A percentile compares a stretch with the other conserved stretches of the same genome.
Conservation (phyloP, 2,113 vertebrate species). For the Dipodomys stephensi region DNA sequence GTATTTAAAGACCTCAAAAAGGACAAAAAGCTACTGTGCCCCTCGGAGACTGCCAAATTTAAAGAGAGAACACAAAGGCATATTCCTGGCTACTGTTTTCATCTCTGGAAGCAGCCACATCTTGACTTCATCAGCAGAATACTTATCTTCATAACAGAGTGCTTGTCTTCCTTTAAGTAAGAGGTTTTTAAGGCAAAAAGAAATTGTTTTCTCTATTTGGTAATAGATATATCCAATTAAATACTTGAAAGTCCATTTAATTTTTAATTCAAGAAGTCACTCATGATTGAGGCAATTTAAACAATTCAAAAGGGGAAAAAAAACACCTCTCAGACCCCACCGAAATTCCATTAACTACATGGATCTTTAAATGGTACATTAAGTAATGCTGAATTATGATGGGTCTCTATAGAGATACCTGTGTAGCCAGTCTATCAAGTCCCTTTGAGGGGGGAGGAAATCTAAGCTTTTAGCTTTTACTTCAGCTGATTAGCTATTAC, state of each 20-base stretch:
- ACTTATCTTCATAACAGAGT: slow-evolving; percentile 3
- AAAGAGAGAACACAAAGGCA: slow-evolving; percentile 10
- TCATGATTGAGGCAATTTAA: slow-evolving; percentile 77
- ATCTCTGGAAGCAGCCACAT: not conserved
- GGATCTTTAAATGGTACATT: slow-evolving; percentile 76
- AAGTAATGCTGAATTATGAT: slow-evolving; percentile 77
- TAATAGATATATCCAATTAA: slow-evolving; percentile 78
- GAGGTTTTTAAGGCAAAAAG: slow-evolving; percentile 60
- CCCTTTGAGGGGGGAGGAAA: slow-evolving; percentile 51
- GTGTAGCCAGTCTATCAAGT: slow-evolving; percentile 41
- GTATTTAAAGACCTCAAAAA: slow-evolving; percentile 16
- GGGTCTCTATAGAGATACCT: slow-evolving; percentile 51
- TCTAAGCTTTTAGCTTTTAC: slow-evolving; percentile 73
- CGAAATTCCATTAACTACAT: slow-evolving; percentile 75
- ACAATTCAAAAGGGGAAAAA: slow-evolving; percentile 57
- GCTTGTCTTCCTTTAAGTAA: slow-evolving; percentile 62
- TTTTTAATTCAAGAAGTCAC: slow-evolving; percentile 80
- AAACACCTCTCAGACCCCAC: slow-evolving; percentile 24
- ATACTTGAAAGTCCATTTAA: slow-evolving; percentile 81
- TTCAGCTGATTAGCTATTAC: slow-evolving; percentile 60
- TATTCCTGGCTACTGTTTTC: not conserved
- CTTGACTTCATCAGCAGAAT: slow-evolving; percentile 32
- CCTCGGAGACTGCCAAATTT: slow-evolving; percentile 15
- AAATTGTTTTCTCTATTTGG: slow-evolving; percentile 63
- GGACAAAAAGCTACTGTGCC: not conserved